These are phyloP conservation scores for Pseudotriccus pelzelni DNA, from an alignment of 2,797 vertebrate species.

Conservation along the genomic window DNA sequence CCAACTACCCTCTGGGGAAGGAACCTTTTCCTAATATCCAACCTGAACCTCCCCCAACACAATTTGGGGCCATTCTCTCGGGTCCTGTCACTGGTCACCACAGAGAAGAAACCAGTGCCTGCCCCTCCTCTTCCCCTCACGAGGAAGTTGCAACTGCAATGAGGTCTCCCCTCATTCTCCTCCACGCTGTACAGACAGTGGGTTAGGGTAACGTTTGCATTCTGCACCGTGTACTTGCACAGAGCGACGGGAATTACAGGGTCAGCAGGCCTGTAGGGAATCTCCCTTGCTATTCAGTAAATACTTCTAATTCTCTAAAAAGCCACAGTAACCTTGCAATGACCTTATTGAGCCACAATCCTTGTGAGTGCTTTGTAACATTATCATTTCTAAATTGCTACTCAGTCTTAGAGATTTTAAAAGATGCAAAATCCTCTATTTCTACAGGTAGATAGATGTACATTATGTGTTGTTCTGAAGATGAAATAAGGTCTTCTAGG, in stretches of 20 bases:
- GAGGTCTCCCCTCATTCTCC: neutral
- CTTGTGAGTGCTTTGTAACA: neutral
- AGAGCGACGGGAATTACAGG: neutral
- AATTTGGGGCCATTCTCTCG: neutral
- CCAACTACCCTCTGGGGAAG: too few relatives aligned
- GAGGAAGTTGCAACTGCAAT: neutral
- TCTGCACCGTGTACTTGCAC: neutral
- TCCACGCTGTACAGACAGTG: neutral
- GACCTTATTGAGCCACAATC: neutral
- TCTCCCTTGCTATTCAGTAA: constrained; percentile 21
- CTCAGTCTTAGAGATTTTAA: neutral
- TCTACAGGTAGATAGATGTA: neutral
- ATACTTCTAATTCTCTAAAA: constrained; percentile 15
- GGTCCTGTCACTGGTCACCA: neutral
- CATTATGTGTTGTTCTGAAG: neutral
- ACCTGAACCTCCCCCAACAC: neutral
- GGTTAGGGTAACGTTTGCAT: neutral
- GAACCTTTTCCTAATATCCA: neutral
- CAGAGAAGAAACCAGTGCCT: neutral
- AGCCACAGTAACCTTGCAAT: neutral
- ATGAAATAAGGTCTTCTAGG: neutral
- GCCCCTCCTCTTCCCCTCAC: neutral
- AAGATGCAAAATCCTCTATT: neutral
- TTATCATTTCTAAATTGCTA: neutral
- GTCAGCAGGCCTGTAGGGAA: neutral